Conservation (phyloP, 2,113 vertebrate species). For the Fulmarus glacialis region DNA sequence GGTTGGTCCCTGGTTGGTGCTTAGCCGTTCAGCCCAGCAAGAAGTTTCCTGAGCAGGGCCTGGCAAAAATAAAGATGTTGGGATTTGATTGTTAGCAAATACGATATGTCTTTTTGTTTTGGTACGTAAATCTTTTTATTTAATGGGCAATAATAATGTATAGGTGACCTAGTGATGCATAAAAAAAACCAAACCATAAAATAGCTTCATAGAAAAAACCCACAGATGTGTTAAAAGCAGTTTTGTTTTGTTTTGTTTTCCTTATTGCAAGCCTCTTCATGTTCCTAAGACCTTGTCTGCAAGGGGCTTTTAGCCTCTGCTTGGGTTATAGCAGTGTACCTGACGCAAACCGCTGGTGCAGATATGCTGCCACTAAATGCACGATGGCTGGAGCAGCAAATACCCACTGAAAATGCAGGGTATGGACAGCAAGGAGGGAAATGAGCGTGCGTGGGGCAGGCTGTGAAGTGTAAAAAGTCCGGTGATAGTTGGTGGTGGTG, state of each 20-base stretch:
- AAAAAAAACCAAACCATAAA: accelerated
- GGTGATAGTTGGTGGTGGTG: neutral
- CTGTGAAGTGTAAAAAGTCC: neutral
- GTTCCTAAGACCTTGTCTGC: neutral
- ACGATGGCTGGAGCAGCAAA: neutral
- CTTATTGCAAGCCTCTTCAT: neutral
- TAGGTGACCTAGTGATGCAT: neutral
- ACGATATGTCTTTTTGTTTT: neutral
- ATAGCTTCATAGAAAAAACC: neutral
- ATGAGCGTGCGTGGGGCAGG: accelerated
- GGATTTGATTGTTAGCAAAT: neutral
- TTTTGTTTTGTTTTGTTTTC: neutral
- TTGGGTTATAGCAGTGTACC: neutral
- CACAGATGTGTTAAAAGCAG: neutral
- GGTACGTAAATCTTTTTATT: neutral
- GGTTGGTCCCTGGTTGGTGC: neutral
- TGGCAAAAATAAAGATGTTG: neutral
- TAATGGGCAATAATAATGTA: neutral
- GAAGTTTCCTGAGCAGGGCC: neutral
- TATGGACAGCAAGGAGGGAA: neutral
- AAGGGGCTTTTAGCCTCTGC: neutral
- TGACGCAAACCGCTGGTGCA: neutral
- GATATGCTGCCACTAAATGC: neutral
- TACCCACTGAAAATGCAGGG: neutral
- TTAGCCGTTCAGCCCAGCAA: neutral